These are phyloP conservation scores for Scelioninae gen. 2 DNA, from an alignment of 2,888 invertebrate species.

Conservation along the genomic window DNA sequence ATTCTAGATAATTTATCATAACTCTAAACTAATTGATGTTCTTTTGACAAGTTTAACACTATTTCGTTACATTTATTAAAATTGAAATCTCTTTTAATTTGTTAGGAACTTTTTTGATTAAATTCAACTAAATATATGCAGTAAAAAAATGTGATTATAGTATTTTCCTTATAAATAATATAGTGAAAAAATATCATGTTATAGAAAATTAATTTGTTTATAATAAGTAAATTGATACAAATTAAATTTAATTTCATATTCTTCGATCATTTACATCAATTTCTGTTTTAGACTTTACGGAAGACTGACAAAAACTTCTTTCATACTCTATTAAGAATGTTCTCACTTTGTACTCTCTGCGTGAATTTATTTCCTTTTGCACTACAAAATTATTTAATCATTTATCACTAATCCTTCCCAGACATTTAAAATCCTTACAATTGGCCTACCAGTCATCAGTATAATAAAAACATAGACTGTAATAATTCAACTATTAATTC, in stretches of 20 bases:
- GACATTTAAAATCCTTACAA: slow-evolving; percentile 14
- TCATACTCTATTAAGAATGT: slow-evolving; percentile 1
- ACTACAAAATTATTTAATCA: slow-evolving; percentile 1
- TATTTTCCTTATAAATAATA: too few relatives aligned
- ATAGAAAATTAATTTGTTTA: too few relatives aligned
- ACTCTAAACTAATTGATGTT: too few relatives aligned
- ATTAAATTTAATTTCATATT: neutral
- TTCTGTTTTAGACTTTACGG: slow-evolving; percentile 1
- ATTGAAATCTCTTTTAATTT: too few relatives aligned
- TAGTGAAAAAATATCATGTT: too few relatives aligned
- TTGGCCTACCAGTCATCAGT: slow-evolving; percentile 8
- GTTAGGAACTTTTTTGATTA: too few relatives aligned
- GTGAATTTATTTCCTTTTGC: neutral
- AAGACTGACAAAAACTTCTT: slow-evolving; percentile 10
- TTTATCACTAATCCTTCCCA: slow-evolving; percentile 29
- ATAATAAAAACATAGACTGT: slow-evolving; percentile 19
- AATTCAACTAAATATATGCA: too few relatives aligned
- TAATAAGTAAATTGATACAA: neutral
- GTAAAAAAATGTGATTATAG: too few relatives aligned
- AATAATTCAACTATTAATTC: slow-evolving; percentile 16
- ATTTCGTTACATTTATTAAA: too few relatives aligned
- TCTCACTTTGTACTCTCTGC: slow-evolving; percentile 14
- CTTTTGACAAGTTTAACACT: too few relatives aligned
- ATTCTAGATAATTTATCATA: too few relatives aligned
- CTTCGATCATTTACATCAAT: slow-evolving; percentile 1